phyloP scores from a whole-genome alignment of 2,888 invertebrate genomes.

The Lypha dubia region DNA sequence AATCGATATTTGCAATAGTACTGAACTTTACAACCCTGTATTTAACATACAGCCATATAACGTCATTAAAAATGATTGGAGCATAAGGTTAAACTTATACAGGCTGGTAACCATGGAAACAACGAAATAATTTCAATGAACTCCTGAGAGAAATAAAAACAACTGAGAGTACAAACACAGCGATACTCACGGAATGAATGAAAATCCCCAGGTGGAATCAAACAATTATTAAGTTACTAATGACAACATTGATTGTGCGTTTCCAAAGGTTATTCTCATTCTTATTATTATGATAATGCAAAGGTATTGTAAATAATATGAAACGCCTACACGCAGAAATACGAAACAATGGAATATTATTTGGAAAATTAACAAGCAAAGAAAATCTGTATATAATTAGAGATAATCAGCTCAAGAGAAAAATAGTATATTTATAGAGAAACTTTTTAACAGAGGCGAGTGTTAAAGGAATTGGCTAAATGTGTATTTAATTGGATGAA shows the following conservation, averaged over 20 bases:
- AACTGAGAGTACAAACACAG: not conserved
- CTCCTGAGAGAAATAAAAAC: not conserved
- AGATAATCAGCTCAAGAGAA: not conserved
- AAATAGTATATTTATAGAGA: not conserved
- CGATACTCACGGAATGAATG: not conserved
- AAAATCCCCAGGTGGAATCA: not conserved
- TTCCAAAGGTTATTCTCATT: not conserved
- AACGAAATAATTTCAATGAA: not conserved
- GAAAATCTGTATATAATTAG: slow-evolving; percentile 2
- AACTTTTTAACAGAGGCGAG: not conserved
- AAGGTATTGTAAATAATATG: slow-evolving; percentile 5
- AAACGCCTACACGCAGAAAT: not conserved
- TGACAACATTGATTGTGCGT: slow-evolving; percentile 13
- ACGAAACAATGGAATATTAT: slow-evolving; percentile 3
- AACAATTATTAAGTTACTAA: not conserved
- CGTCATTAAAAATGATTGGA: too few relatives aligned
- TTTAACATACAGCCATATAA: not conserved
- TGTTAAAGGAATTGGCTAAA: not conserved
- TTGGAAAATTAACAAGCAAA: not conserved
- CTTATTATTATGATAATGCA: not conserved
- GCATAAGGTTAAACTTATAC: not conserved
- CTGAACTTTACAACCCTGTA: not conserved
- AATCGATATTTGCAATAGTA: not conserved
- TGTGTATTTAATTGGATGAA: not conserved
- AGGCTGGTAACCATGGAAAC: not conserved